These are phyloP conservation scores for Kryphioiulus occultus DNA, from an alignment of 2,888 invertebrate genomes.

Conservation along the genomic window DNA sequence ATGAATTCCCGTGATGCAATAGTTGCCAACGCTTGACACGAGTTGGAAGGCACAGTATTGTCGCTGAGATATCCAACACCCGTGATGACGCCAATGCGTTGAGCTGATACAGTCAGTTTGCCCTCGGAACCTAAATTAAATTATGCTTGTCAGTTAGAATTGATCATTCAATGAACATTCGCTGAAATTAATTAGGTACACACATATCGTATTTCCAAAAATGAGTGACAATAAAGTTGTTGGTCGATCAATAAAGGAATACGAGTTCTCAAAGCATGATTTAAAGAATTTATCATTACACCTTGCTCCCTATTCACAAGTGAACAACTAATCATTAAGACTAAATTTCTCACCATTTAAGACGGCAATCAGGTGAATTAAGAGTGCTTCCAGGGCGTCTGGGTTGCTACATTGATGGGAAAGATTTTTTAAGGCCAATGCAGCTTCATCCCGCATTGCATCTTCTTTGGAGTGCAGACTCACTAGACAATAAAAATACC, in stretches of 20 bases:
- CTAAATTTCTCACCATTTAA: slow-evolving; percentile 70
- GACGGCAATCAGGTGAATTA: slow-evolving; percentile 74
- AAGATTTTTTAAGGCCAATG: slow-evolving; percentile 74
- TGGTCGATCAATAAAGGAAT: no score
- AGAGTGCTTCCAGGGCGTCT: slow-evolving; percentile 72
- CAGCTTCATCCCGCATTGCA: slow-evolving; percentile 75
- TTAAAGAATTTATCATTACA: no score
- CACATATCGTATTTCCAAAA: neutral
- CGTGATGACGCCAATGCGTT: slow-evolving; percentile 81
- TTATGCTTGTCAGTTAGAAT: neutral
- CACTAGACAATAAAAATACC: slow-evolving; percentile 64
- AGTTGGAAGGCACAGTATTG: slow-evolving; percentile 71
- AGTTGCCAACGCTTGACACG: slow-evolving; percentile 69
- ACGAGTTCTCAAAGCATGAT: no score
- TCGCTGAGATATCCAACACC: slow-evolving; percentile 78
- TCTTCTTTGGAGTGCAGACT: slow-evolving; percentile 88
- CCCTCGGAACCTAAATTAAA: slow-evolving; percentile 74
- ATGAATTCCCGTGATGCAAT: slow-evolving; percentile 73
- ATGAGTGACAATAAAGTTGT: neutral
- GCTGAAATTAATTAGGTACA: neutral
- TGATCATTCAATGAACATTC: no score
- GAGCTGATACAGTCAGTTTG: slow-evolving; percentile 85
- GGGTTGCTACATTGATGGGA: slow-evolving; percentile 75
- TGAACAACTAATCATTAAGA: neutral
- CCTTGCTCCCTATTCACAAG: no score